phyloP scores from a whole-genome alignment of 2,888 invertebrate species.

The Oasisia sp. region DNA sequence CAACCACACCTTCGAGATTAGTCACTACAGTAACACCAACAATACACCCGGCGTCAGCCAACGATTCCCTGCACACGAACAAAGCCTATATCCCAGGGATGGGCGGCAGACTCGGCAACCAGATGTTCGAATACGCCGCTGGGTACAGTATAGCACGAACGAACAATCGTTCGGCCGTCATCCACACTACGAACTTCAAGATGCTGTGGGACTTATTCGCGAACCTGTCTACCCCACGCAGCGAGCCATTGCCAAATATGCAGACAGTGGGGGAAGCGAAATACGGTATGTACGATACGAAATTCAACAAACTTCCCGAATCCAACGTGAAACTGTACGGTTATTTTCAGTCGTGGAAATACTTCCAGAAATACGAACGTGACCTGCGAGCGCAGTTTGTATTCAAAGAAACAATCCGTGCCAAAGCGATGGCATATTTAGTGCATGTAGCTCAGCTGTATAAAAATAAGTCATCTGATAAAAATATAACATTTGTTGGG shows the following conservation, averaged over 20 bases:
- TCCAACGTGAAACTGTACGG: background rate
- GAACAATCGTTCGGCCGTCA: background rate
- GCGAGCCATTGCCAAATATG: background rate
- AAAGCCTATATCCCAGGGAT: background rate
- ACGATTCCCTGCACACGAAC: no score
- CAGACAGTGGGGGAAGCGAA: background rate
- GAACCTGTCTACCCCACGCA: background rate
- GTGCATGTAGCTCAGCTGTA: background rate
- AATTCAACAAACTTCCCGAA: background rate
- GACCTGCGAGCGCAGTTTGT: background rate
- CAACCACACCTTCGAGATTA: no score
- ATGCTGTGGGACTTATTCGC: background rate
- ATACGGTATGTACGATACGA: background rate
- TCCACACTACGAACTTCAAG: background rate
- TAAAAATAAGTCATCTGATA: background rate
- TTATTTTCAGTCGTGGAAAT: constrained; percentile 2
- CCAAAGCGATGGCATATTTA: background rate
- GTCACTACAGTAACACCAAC: no score
- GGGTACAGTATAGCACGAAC: background rate
- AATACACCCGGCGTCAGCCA: no score
- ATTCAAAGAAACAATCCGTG: background rate
- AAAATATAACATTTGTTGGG: background rate
- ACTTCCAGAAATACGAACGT: background rate
- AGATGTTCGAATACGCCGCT: background rate
- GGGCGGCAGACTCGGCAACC: background rate